Evolutionary conservation across 2,888 invertebrate species (phyloP), one percentile per base, ranked within the genome.

Genomic region (Eristalinus sepulchralis): DNA sequence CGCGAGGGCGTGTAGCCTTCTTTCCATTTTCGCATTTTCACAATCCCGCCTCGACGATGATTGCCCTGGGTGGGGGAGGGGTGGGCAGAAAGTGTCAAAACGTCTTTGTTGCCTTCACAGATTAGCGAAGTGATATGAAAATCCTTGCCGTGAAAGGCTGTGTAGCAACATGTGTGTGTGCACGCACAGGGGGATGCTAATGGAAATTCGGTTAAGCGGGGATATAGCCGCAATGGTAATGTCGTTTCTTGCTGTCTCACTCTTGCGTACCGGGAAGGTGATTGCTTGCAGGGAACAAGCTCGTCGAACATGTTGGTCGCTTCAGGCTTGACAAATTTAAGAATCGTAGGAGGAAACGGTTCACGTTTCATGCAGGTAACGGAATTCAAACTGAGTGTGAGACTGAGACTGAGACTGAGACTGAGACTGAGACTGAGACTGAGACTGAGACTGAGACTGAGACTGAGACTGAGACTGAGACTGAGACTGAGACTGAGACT

Each of bases 41-140:
- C 47, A 17, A 47, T 8, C 1, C 47, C 5, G 47, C 17, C 17
- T 6, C 17, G 17, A 6, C 47, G 47, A 47, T 4, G 39, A 39
- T 39, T 39, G 39, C 39, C n/a, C 39, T 47, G 47, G 8, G n/a
- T 47, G 47, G 5, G 4, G 47, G 47, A 2, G n/a, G n/a, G 47
- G 5, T 1, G 47, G 62, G 11, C 24, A 1, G 67, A 53, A 76
- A 77, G 59, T 70, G 63, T 34, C 53, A 63, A 77, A 68, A 77
- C 55, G 53, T 70, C 70, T 55, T 34, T 63, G 31, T 68, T 77
- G 36, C 55, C 39, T 70, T 53, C 77, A 39, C 53, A 70, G 68
- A 78, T 78, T 70, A 78, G 77, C 77, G 47, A 22, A 24, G 55
- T 78, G 77, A 78, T 78, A 70, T 55, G 77, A 63, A 63, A 78